Percentiles rank a stretch among this genome's conserved stretches.
Conservation (phyloP, 1,140 invertebrate species). For the Solenopsis invicta region DNA sequence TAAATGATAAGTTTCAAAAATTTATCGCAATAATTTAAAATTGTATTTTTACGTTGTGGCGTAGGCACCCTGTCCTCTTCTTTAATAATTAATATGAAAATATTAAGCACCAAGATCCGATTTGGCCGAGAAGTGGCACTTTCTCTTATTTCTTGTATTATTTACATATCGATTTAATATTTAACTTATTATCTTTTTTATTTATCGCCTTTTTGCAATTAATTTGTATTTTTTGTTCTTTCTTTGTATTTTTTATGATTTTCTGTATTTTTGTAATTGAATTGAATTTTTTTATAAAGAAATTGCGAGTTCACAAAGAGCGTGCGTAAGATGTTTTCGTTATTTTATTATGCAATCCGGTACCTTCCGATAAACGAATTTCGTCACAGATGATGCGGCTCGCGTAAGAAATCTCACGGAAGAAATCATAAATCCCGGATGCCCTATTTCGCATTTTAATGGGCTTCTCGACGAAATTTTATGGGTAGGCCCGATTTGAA, state of each 20-base stretch:
- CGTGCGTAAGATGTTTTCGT: background rate
- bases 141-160: too few relatives aligned
- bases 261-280: background rate
- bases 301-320: background rate
- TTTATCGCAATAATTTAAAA: too few relatives aligned
- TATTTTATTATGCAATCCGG: constrained; percentile 45
- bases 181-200: background rate
- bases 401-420: constrained; percentile 62
- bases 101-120: too few relatives aligned
- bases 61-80: too few relatives aligned
- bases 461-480: constrained; percentile 66
- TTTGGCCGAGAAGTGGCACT: too few relatives aligned
- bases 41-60: too few relatives aligned
- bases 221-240: background rate
- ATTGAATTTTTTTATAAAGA: background rate
- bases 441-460: constrained; percentile 68
- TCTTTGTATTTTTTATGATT: too few relatives aligned
- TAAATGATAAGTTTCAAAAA: too few relatives aligned
- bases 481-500: constrained; percentile 64
- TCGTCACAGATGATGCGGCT: constrained; percentile 37
- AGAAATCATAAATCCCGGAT: constrained; percentile 51
- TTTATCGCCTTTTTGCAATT: background rate
- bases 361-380: constrained; percentile 44
- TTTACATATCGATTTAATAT: too few relatives aligned
- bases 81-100: too few relatives aligned